These are phyloP conservation scores for Rutpela maculata DNA, from an alignment of 2,888 invertebrate genomes.

Conservation along the genomic window DNA sequence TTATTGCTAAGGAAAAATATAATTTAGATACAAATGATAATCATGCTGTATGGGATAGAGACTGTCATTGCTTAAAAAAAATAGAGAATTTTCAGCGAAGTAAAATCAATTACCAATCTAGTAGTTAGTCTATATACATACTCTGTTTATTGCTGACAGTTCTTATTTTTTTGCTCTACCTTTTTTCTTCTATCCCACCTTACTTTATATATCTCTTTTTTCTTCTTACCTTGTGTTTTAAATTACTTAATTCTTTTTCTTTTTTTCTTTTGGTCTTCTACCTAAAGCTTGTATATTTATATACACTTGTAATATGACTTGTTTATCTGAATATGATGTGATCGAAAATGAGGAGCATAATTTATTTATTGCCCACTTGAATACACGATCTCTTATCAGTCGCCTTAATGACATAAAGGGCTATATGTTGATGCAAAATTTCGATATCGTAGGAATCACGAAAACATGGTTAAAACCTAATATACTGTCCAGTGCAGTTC, in stretches of 20 bases:
- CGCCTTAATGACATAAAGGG: too few relatives aligned
- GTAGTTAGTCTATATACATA: too few relatives aligned
- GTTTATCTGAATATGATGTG: too few relatives aligned
- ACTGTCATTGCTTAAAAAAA: too few relatives aligned
- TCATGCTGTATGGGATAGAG: too few relatives aligned
- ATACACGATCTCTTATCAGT: too few relatives aligned
- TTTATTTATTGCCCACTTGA: not conserved
- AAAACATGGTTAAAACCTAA: too few relatives aligned
- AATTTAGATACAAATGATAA: not conserved
- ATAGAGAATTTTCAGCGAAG: too few relatives aligned
- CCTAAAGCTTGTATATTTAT: not conserved
- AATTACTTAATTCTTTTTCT: not conserved
- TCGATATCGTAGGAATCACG: too few relatives aligned
- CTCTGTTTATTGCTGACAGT: not conserved
- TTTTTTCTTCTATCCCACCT: not conserved
- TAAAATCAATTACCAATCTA: too few relatives aligned
- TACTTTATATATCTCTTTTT: not conserved
- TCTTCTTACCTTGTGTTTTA: not conserved
- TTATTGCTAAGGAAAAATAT: not conserved
- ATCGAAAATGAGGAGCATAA: not conserved
- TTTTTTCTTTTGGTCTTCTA: not conserved
- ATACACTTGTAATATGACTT: not conserved
- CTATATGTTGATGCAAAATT: too few relatives aligned
- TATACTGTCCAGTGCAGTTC: too few relatives aligned
- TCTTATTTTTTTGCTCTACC: not conserved